Evolutionary conservation across 1,140 invertebrate species (phyloP).

Genomic region (Magallana gigas): DNA sequence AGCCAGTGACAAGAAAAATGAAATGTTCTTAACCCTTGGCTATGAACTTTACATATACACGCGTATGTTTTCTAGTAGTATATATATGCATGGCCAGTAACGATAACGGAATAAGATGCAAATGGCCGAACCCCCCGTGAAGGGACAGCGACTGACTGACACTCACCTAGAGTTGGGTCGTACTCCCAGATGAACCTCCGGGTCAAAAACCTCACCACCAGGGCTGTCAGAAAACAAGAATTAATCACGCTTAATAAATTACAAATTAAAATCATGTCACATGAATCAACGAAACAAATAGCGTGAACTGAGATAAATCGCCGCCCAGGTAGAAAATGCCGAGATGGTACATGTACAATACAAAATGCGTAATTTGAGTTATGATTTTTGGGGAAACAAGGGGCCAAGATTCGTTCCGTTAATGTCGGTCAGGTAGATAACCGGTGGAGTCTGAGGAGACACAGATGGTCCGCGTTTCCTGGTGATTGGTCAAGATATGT

Average conservation of each 20-base stretch:
- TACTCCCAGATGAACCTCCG: conserved; percentile 81
- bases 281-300: conserved; percentile 17
- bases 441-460: background rate
- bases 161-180: conserved; percentile 79
- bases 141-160: background rate
- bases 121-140: background rate
- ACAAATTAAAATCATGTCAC: conserved; percentile 16
- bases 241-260: conserved; percentile 8
- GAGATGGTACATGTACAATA: background rate
- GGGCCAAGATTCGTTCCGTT: background rate
- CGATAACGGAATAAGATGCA: background rate
- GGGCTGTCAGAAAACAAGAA: conserved; percentile 72
- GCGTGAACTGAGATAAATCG: background rate
- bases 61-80: too few relatives aligned
- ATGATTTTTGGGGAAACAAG: background rate
- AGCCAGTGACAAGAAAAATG: too few relatives aligned
- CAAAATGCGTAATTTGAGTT: background rate
- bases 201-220: conserved; percentile 80
- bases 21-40: too few relatives aligned
- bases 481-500: background rate
- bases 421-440: background rate
- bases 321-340: background rate
- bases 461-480: background rate
- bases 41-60: too few relatives aligned
- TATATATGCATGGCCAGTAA: too few relatives aligned